Conservation (phyloP, 1,140 invertebrate species). For the Diploscapter pachys region DNA sequence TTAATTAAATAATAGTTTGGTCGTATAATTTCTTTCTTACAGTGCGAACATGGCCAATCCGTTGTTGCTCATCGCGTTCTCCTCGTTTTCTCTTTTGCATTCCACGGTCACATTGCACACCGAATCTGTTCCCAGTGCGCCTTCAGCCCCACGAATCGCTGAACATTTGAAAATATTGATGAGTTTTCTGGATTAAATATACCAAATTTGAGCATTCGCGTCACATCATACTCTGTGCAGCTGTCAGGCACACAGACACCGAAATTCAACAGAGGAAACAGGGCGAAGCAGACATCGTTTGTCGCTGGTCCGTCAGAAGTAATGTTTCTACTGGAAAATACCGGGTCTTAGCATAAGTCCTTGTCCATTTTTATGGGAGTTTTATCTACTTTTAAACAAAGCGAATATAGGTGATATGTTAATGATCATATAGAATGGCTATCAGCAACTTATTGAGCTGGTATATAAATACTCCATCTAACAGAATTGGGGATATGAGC, state of each 20-base stretch:
- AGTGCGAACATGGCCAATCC: conserved; percentile 45
- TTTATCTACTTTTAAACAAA: no score
- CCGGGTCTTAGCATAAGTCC: no score
- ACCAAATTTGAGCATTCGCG: conserved; percentile 37
- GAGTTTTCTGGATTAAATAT: background rate
- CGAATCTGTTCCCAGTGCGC: conserved; percentile 39
- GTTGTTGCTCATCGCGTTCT: conserved; percentile 48
- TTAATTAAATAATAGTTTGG: no score
- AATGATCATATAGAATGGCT: no score
- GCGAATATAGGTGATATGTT: no score
- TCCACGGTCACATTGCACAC: conserved; percentile 57
- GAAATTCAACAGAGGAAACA: conserved; percentile 53
- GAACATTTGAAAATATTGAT: conserved; percentile 1
- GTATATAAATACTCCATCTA: no score
- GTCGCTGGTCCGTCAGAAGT: conserved; percentile 26
- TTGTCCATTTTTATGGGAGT: no score
- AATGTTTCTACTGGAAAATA: background rate
- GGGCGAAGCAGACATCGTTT: conserved; percentile 51
- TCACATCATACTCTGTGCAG: conserved; percentile 56
- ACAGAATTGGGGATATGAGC: no score
- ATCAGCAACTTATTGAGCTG: no score
- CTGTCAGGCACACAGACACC: conserved; percentile 55
- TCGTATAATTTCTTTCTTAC: conserved; percentile 35
- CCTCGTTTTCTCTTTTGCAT: conserved; percentile 51
- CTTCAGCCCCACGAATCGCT: conserved; percentile 51